Conservation (phyloP, 92 coral and sea anemone genomes). For the Phenganax stokvisi region DNA sequence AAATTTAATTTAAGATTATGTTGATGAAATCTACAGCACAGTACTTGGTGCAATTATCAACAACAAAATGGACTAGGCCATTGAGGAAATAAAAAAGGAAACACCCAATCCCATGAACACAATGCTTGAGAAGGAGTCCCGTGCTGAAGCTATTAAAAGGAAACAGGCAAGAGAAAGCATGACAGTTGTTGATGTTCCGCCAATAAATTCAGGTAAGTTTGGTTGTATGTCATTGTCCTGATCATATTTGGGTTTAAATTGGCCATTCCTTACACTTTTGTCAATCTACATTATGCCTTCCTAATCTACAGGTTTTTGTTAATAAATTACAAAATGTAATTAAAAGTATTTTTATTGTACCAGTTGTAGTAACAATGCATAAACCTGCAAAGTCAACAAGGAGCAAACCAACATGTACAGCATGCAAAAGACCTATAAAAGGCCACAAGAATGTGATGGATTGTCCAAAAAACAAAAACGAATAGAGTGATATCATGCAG, state of each 20-base stretch:
- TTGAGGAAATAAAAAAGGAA: constrained; percentile 16
- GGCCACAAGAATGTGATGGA: constrained; percentile 44
- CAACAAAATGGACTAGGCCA: constrained; percentile 5
- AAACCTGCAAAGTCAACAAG: neutral
- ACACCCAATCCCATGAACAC: constrained; percentile 49
- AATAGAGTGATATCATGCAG: neutral
- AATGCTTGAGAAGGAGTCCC: constrained; percentile 48
- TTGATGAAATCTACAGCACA: constrained; percentile 40
- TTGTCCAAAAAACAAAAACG: constrained; percentile 46
- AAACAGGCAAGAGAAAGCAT: constrained; percentile 33
- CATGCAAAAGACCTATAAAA: constrained; percentile 45
- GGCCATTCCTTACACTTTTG: too few species aligned
- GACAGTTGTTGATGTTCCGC: constrained; percentile 43
- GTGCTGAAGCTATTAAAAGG: constrained; percentile 36
- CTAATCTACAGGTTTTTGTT: too few species aligned
- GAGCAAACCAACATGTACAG: constrained; percentile 33
- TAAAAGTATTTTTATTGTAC: neutral
- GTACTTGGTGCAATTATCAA: neutral
- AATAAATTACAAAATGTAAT: too few species aligned
- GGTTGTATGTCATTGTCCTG: too few species aligned
- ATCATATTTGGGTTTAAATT: too few species aligned
- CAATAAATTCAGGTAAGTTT: constrained; percentile 32
- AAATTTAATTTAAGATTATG: constrained; percentile 22
- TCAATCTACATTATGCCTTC: too few species aligned
- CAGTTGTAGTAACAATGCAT: neutral